Evolutionary conservation across 2,888 invertebrate species (phyloP).

Genomic region (Scaptomyza cyrtandrae): DNA sequence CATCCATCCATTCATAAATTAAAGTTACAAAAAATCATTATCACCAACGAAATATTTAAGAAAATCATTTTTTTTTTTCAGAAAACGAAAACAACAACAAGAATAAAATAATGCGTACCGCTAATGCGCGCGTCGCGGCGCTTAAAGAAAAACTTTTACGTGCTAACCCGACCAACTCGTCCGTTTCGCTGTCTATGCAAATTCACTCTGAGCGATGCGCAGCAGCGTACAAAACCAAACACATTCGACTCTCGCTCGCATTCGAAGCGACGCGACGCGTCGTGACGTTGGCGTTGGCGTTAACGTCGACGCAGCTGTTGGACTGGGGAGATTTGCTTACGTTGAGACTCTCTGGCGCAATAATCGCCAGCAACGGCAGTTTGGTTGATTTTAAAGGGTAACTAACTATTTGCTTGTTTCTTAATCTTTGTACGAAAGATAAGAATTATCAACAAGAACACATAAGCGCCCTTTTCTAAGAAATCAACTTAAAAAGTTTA

Average conservation of each 20-base stretch:
- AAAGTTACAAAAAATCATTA: constrained; percentile 52
- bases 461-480: too few species aligned
- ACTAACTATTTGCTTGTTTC: neutral
- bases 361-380: neutral
- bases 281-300: constrained; percentile 3
- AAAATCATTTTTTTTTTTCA: constrained; percentile 32
- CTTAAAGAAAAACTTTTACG: constrained; percentile 24
- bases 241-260: neutral
- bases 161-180: constrained; percentile 41
- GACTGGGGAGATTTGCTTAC: too few species aligned
- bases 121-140: constrained; percentile 22
- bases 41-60: constrained; percentile 27
- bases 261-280: neutral
- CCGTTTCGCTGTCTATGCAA: constrained; percentile 70
- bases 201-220: constrained; percentile 66
- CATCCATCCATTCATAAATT: constrained; percentile 66
- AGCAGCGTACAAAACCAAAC: constrained; percentile 14
- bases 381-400: neutral
- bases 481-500: too few species aligned
- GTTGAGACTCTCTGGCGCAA: neutral
- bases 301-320: constrained; percentile 9
- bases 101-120: constrained; percentile 4
- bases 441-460: too few species aligned
- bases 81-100: constrained; percentile 11
- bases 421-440: too few species aligned